phyloP scores from a whole-genome alignment of 1,140 invertebrate genomes.

The Drosophila lini region DNA sequence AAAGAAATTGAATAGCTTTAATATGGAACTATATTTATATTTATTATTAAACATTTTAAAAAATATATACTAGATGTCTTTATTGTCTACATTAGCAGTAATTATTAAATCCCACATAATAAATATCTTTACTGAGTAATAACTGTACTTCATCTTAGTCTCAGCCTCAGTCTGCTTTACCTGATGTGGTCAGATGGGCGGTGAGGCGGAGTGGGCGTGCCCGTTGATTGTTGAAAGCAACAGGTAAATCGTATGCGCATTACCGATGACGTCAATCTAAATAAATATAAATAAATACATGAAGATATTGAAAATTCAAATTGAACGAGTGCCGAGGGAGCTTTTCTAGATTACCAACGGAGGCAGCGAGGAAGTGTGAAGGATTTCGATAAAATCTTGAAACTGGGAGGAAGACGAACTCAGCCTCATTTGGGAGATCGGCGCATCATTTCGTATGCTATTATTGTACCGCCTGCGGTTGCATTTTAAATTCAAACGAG shows the following conservation, averaged over 20 bases:
- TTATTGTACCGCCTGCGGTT: conserved; percentile 73
- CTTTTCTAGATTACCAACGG: conserved; percentile 21
- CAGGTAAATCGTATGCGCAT: conserved; percentile 78
- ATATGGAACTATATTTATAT: not conserved
- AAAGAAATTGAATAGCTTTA: not conserved
- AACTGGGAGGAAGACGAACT: not conserved
- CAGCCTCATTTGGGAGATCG: conserved; percentile 53
- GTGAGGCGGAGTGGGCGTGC: conserved; percentile 42
- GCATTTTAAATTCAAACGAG: conserved; percentile 76
- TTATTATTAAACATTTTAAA: not conserved
- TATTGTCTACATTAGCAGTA: too few species aligned
- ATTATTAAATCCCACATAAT: not conserved
- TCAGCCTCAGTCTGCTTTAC: conserved; percentile 45
- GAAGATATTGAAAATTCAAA: conserved; percentile 60
- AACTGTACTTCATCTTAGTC: conserved; percentile 28
- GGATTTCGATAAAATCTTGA: not conserved
- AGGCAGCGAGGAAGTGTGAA: conserved; percentile 28
- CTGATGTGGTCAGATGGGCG: conserved; percentile 47
- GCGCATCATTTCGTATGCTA: conserved; percentile 70
- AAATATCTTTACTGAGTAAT: not conserved
- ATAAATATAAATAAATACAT: conserved; percentile 43
- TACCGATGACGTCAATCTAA: conserved; percentile 74
- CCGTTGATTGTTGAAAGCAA: conserved; percentile 58
- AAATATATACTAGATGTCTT: not conserved
- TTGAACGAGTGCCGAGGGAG: conserved; percentile 70